These are phyloP conservation scores for Globodera rostochiensis DNA, from an alignment of 1,140 invertebrate species.

Conservation along the genomic window DNA sequence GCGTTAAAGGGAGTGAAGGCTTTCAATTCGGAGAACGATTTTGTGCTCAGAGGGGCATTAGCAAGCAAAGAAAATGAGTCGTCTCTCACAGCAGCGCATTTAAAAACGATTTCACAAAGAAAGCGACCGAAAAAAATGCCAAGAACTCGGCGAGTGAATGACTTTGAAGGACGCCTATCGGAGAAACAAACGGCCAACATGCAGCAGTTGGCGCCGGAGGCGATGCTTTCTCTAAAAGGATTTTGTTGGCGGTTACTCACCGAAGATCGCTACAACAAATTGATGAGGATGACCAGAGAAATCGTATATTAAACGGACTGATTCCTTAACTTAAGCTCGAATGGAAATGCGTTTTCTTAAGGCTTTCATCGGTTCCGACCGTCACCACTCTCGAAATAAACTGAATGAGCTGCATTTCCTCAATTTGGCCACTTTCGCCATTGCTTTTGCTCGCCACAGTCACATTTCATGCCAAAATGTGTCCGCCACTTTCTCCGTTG, in stretches of 20 bases:
- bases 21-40: slow-evolving; percentile 32
- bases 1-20: slow-evolving; percentile 72
- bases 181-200: slow-evolving; percentile 19
- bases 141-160: slow-evolving; percentile 18
- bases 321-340: neutral
- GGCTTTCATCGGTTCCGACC: slow-evolving; percentile 25
- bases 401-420: slow-evolving; percentile 41
- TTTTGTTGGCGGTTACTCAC: slow-evolving; percentile 35
- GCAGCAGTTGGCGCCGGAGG: slow-evolving; percentile 10
- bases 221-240: slow-evolving; percentile 25
- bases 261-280: slow-evolving; percentile 34
- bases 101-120: slow-evolving; percentile 20
- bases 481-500: slow-evolving; percentile 34
- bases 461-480: slow-evolving; percentile 31
- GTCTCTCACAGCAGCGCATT: slow-evolving; percentile 16
- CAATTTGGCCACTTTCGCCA: slow-evolving; percentile 28
- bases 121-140: slow-evolving; percentile 6
- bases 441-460: slow-evolving; percentile 37
- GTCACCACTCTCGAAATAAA: slow-evolving; percentile 35
- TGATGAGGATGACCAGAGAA: slow-evolving; percentile 43
- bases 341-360: slow-evolving; percentile 2
- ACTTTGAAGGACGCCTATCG: slow-evolving; percentile 24
- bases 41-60: slow-evolving; percentile 19
- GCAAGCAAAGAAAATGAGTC: slow-evolving; percentile 5
- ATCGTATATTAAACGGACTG: slow-evolving; percentile 12